Evolutionary conservation across 2,113 vertebrate genomes (phyloP), one percentile per base, ranked within the genome.

Genomic region (Syngnathus scovelli): DNA sequence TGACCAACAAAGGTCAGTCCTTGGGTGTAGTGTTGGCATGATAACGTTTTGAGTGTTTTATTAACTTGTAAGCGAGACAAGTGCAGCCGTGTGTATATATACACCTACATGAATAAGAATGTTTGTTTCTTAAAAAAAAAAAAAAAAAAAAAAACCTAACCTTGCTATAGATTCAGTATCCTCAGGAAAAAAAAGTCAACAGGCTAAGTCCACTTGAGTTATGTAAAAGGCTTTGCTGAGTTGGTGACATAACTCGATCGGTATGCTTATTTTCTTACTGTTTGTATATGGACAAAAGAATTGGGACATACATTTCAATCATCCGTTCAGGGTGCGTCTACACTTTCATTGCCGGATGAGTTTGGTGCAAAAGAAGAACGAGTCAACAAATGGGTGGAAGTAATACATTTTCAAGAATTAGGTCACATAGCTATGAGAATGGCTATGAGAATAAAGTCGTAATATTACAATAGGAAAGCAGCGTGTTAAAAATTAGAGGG

Each of bases 41-140:
- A 43, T 23, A 39, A n/a, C 18, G 66, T 64, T 73, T 66, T 61
- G 18, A 68, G 3, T 70, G 55, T 58, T 58, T 58, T 7, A 13
- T 27, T 55, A 55, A 27, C 52, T 23, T 23, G 52, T 3, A 27
- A 55, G 52, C 6, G 18, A 55, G 52, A 12, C 7, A 23, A 55
- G 5, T 58, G 12, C 13, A 27, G 55, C 2, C 27, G 1, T 4
- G 2, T 43, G 41, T 43, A 43, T 43, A 43, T 33, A 33, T 33
- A 33, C 27, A 33, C 27, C 27, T 33, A 33, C 2, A 33, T 33
- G 2, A 33, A 33, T 33, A 33, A 33, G 27, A 33, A 33, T 33
- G 27, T 33, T 33, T 33, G 27, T 33, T 33, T 33, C 27, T 33
- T 33, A 3, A 33, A 33, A 3, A 33, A 33, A 33, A 33, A 33